Conservation (phyloP, 1,140 invertebrate genomes). For the Metopolophium dirhodum region DNA sequence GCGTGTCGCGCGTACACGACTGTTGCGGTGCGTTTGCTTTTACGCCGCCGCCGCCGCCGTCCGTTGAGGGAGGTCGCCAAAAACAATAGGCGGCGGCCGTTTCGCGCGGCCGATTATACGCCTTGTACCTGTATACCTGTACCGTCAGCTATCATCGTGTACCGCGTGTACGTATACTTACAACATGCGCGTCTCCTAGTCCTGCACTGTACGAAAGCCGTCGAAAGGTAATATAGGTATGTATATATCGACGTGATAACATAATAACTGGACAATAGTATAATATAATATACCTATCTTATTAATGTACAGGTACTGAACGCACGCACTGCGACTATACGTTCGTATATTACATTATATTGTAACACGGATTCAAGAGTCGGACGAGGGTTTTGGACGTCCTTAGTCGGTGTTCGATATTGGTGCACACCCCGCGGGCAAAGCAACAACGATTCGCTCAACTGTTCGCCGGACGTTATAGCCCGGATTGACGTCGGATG, state of each 20-base stretch:
- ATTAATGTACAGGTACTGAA: neutral
- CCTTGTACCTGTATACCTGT: neutral
- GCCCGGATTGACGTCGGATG: too few species aligned
- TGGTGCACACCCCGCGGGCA: neutral
- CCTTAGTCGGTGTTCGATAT: neutral
- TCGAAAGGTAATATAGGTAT: too few species aligned
- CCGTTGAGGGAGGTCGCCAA: neutral
- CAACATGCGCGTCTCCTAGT: neutral
- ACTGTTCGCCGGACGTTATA: too few species aligned
- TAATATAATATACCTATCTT: neutral
- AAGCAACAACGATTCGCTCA: too few species aligned
- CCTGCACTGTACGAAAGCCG: too few species aligned
- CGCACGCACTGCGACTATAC: neutral
- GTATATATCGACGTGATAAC: neutral
- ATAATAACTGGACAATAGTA: neutral
- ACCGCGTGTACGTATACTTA: neutral
- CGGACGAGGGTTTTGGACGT: too few species aligned
- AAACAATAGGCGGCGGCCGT: neutral
- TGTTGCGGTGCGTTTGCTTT: neutral
- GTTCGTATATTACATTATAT: neutral
- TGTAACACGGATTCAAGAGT: neutral
- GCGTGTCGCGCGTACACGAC: neutral
- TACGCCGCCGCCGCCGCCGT: neutral
- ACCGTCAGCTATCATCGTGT: neutral
- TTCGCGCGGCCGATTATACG: neutral